A percentile compares a stretch with the other conserved stretches of the same genome.
Evolutionary conservation across 1,140 invertebrate genomes (phyloP).

Genomic region (Diprion similis): DNA sequence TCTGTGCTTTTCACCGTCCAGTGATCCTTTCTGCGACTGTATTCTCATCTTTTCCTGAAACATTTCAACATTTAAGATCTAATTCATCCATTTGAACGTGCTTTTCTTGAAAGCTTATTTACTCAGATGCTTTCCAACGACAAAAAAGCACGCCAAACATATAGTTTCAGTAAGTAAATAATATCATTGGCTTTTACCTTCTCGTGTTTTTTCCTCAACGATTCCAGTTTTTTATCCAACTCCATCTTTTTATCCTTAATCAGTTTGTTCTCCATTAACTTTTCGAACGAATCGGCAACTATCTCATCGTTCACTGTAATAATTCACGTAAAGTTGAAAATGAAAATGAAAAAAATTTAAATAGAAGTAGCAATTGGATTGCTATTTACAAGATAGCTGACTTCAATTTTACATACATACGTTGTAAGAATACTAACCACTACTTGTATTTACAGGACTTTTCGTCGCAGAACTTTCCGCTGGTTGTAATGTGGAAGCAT

Average conservation of each 20-base stretch:
- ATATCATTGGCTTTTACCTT: constrained; percentile 63
- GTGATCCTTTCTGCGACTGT: constrained; percentile 64
- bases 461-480: constrained; percentile 50
- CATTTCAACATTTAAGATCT: neutral
- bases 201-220: constrained; percentile 84
- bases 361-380: neutral
- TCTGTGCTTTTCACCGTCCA: constrained; percentile 68
- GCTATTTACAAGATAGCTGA: constrained; percentile 19
- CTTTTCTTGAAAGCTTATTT: too few relatives aligned
- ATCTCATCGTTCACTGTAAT: constrained; percentile 64
- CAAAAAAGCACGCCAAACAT: constrained; percentile 14
- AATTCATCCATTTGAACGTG: too few relatives aligned
- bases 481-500: constrained; percentile 30
- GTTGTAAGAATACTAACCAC: constrained; percentile 39
- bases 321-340: constrained; percentile 19
- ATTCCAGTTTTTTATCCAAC: constrained; percentile 87
- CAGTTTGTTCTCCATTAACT: constrained; percentile 80
- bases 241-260: constrained; percentile 84
- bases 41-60: constrained; percentile 67
- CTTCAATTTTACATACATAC: constrained; percentile 9
- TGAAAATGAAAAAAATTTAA: neutral
- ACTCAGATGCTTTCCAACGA: too few relatives aligned
- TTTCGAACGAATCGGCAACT: constrained; percentile 79
- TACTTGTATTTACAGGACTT: constrained; percentile 48
- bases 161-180: constrained; percentile 9